Evolutionary conservation across 2,797 vertebrate genomes (phyloP).

Genomic region (Halcyon chelicuti): DNA sequence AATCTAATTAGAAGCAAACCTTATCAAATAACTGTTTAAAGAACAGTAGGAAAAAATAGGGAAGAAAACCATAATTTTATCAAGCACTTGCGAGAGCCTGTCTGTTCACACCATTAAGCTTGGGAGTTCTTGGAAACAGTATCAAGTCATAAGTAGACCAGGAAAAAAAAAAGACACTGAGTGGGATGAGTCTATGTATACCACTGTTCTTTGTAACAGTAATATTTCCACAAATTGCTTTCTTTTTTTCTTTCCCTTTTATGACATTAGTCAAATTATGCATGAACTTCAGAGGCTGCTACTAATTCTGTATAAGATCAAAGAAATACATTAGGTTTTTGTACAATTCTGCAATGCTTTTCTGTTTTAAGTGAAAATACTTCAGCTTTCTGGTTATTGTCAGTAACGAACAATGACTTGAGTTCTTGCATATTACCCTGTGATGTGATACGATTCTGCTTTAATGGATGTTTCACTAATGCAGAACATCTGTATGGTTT

Average conservation of each 20-base stretch:
- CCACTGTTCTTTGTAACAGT: background rate
- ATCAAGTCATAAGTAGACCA: background rate
- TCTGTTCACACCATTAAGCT: background rate
- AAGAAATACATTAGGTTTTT: background rate
- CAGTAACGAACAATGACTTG: background rate
- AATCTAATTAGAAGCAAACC: slow-evolving; percentile 1
- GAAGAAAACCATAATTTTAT: background rate
- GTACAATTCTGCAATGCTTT: background rate
- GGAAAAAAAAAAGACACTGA: background rate
- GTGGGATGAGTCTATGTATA: background rate
- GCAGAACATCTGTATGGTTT: background rate
- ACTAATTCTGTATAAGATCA: background rate
- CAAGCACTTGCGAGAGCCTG: background rate
- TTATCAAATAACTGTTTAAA: slow-evolving; percentile 4
- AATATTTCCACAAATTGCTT: background rate
- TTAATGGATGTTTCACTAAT: background rate
- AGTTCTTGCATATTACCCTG: background rate
- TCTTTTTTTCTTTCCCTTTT: background rate
- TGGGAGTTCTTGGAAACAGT: background rate
- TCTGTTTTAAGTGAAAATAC: slow-evolving; percentile 1
- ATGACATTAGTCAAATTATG: background rate
- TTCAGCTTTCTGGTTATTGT: background rate
- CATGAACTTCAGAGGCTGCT: slow-evolving; percentile 2
- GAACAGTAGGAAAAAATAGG: background rate
- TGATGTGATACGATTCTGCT: background rate